Conservation (phyloP, 2,113 vertebrate genomes). For the Oxyruncus cristatus region DNA sequence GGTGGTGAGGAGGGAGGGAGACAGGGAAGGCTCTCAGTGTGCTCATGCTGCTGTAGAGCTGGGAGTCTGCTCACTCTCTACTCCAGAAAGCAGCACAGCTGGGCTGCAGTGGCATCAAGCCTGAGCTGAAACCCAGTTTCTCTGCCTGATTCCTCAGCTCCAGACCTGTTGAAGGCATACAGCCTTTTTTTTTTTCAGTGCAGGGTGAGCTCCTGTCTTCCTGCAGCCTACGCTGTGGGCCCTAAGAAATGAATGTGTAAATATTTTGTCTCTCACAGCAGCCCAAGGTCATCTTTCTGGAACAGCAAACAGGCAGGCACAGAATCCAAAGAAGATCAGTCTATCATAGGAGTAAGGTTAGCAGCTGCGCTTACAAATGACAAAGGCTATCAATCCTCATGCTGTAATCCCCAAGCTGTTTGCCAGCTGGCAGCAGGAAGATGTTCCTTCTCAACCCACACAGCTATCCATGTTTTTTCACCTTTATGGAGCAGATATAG, state of each 20-base stretch:
- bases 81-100: neutral
- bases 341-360: slow-evolving; percentile 66
- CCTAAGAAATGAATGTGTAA: slow-evolving; percentile 48
- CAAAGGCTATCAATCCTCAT: slow-evolving; percentile 70
- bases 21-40: neutral
- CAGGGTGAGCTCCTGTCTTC: neutral
- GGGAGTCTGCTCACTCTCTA: neutral
- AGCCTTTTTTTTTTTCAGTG: neutral
- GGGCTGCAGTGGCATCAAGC: neutral
- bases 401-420: slow-evolving; percentile 66
- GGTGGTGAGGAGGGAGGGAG: neutral
- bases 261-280: slow-evolving; percentile 62
- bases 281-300: slow-evolving; percentile 66
- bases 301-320: slow-evolving; percentile 60
- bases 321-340: slow-evolving; percentile 65
- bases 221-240: slow-evolving; percentile 6
- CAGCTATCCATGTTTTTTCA: slow-evolving; percentile 61
- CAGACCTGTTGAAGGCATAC: neutral
- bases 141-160: neutral
- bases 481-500: slow-evolving; percentile 58
- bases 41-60: neutral
- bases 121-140: neutral
- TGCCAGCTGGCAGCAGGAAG: slow-evolving; percentile 65
- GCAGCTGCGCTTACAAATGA: slow-evolving; percentile 67
- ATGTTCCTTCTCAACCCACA: slow-evolving; percentile 39